Base-by-base conservation (phyloP, 2,888 invertebrate genomes). In the Campaea margaritaria region DNA sequence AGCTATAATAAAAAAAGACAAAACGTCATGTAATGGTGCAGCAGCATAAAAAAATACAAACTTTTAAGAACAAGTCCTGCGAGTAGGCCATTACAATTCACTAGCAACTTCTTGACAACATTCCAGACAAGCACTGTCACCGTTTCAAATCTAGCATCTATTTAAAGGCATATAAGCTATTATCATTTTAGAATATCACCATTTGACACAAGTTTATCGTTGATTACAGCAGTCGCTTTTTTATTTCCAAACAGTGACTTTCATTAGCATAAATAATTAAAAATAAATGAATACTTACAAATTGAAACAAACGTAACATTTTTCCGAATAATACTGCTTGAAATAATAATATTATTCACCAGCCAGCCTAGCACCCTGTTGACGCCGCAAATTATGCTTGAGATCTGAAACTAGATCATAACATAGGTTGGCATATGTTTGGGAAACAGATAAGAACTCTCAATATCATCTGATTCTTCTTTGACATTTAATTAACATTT, bases 401-500 rank as follows among this genome's bases (percentile, higher is more conserved):
- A 70, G 76, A 82, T 89, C 90, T 91, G 89, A 85, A 89, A 89
- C 83, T 87, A 81, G 85, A 86, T 83, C 83, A 67, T 58, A 51
- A 48, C 52, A 59, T 59, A 48, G 28, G 43, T 62, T 52, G 53
- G 47, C 41, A 51, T 60, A 62, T 55, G 54, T 77, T 76, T 69
- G 69, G 79, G 81, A 80, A 83, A 79, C 74, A 79, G 72, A 79
- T 74, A 78, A 74, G 83, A 79, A 82, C 79, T 73, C 74, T 83
- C 81, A 82, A 82, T 81, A 70, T 75, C 78, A 76, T 79, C 76
- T 75, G 73, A 83, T 82, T 84, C 81, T 82, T 81, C 80, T 83
- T 82, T 87, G 85, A 86, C 83, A 85, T 81, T 84, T 83, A 70
- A 89, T 90, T 91, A 85, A 83, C 88, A 89, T 91, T 89, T 89